Conservation (phyloP, 2,888 invertebrate genomes). For the Nomada lathburiana region DNA sequence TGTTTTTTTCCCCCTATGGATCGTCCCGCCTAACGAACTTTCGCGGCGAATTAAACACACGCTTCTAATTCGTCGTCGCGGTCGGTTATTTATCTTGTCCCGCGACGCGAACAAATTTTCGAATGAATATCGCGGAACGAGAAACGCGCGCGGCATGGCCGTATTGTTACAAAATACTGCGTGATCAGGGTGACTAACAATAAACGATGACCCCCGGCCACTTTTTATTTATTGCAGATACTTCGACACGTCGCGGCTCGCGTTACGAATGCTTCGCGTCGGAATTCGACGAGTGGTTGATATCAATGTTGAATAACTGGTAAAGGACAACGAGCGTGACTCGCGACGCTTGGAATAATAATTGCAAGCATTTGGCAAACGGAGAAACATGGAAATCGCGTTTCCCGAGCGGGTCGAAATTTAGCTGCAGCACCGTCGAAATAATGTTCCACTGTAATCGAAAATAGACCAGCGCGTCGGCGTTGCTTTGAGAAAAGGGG, state of each 20-base stretch:
- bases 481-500: neutral
- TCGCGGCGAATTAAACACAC: constrained; percentile 58
- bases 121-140: neutral
- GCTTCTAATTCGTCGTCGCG: constrained; percentile 27
- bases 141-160: neutral
- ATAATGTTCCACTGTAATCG: neutral
- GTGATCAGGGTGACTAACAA: constrained; percentile 1
- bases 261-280: neutral
- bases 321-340: neutral
- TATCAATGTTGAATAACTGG: neutral
- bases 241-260: neutral
- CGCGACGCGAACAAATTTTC: constrained; percentile 2
- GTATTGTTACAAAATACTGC: constrained; percentile 21
- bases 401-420: neutral
- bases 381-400: neutral
- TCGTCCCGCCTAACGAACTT: constrained; percentile 44
- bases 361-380: neutral
- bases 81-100: constrained; percentile 15
- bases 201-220: neutral
- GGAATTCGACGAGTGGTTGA: neutral
- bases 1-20: constrained; percentile 39
- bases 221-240: constrained; percentile 30
- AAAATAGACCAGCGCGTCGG: neutral
- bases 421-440: neutral
- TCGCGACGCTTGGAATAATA: neutral